Evolutionary conservation across 2,113 vertebrate species (phyloP), one percentile per base, ranked within the genome.

Genomic region (Oxyura jamaicensis): DNA sequence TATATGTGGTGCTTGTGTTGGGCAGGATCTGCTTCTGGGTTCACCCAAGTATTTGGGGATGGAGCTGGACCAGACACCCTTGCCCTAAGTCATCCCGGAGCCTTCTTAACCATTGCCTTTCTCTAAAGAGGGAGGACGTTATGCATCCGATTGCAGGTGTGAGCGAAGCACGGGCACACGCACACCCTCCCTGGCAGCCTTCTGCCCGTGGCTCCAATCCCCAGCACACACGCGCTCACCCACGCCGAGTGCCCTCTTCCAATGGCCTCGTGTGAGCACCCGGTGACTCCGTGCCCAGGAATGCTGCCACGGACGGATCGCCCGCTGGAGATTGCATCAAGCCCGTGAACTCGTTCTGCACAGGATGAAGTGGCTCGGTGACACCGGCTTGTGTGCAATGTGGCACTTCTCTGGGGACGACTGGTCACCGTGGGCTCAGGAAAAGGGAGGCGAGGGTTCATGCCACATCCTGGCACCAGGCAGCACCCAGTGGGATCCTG

Each of bases 291-390:
- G 2, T 42, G 82, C 82, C 90, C 85, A 91, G 90, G 95, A 96
- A 97, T 96, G 94, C 42, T 87, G 78, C 82, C 31, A 10, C 0
- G 14, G 63, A 83, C 42, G 6, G 33, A 28, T 59, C 10, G 4
- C 87, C 91, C 2, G 7, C 84, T 62, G 72, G 63, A 87, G 86
- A 94, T 96, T 96, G 95, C 95, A 23, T 97, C 95, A 96, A 93
- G 94, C 46, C 83, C 46, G 0, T 33, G 42, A 95, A 76, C 90
- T 75, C 3, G 71, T 65, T 59, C 87, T 0, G 52, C 87, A 55
- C 91, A 41, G 94, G 87, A 89, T 68, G 95, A 12, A 50, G 91
- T 1, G 79, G 94, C 89, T 67, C 6, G 88, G 89, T 78, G 92
- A 48, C 90, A 90, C 82, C 94, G 7, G 20, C 75, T 7, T 73